Conservation (phyloP, 2,113 vertebrate species). For the Lucifuga dentata region DNA sequence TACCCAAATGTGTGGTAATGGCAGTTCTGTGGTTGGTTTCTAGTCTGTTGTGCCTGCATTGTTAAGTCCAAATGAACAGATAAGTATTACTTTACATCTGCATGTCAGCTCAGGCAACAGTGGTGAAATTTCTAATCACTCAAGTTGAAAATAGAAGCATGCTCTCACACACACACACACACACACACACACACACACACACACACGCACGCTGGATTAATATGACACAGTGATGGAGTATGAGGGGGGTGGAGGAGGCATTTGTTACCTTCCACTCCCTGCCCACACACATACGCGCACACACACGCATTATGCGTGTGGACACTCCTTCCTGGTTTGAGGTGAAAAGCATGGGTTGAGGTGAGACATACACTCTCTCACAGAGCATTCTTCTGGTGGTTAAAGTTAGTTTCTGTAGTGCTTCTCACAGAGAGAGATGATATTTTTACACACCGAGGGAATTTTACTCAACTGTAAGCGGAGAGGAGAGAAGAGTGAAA, state of each 20-base stretch:
- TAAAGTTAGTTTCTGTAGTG: constrained; percentile 20
- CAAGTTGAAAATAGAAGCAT: constrained; percentile 5
- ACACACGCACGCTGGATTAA: too few species aligned
- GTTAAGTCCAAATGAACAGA: constrained; percentile 17
- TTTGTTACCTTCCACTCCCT: constrained; percentile 44
- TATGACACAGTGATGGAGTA: constrained; percentile 54
- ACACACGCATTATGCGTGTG: constrained; percentile 3
- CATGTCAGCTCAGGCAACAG: constrained; percentile 40
- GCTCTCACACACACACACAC: constrained; percentile 6
- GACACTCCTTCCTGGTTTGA: constrained; percentile 55
- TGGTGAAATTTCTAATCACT: constrained; percentile 44
- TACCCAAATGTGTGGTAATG: constrained; percentile 1
- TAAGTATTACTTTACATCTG: constrained; percentile 31
- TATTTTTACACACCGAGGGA: constrained; percentile 67
- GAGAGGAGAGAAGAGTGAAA: constrained; percentile 46
- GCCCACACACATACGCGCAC: constrained; percentile 16
- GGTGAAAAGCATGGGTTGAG: constrained; percentile 36
- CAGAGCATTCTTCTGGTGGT: constrained; percentile 4
- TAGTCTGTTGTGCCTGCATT: constrained; percentile 5
- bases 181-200: constrained; percentile 24
- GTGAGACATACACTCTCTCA: constrained; percentile 40
- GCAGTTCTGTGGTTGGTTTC: constrained; percentile 1
- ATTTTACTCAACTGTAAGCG: constrained; percentile 73
- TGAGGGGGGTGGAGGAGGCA: constrained; percentile 60
- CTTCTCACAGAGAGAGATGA: constrained; percentile 58